phyloP scores from a whole-genome alignment of 2,888 invertebrate genomes.

The Heliothis peltigera region DNA sequence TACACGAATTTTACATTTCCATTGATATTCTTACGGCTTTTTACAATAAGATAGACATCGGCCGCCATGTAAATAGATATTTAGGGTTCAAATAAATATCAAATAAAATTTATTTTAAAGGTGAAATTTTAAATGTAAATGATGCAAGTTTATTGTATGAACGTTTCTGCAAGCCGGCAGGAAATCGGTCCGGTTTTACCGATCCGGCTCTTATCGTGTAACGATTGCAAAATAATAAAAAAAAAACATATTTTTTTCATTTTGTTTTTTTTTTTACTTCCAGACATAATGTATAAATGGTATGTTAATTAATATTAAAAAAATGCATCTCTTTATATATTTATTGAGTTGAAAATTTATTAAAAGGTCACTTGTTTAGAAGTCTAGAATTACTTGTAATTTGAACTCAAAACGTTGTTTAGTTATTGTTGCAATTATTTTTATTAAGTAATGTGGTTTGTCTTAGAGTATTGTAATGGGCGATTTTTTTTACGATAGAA shows the following conservation, averaged over 20 bases:
- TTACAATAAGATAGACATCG: slow-evolving; percentile 34
- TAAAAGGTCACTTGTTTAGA: slow-evolving; percentile 33
- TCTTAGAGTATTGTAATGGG: slow-evolving; percentile 23
- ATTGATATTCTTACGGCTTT: slow-evolving; percentile 11
- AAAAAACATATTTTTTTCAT: slow-evolving; percentile 4
- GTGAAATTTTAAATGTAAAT: slow-evolving; percentile 56
- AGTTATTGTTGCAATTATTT: neutral
- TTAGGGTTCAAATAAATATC: slow-evolving; percentile 37
- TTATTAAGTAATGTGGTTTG: neutral
- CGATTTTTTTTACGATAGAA: slow-evolving; percentile 14
- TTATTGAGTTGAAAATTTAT: slow-evolving; percentile 23
- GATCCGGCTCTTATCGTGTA: slow-evolving; percentile 62
- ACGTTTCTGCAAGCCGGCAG: slow-evolving; percentile 54
- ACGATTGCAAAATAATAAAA: slow-evolving; percentile 57
- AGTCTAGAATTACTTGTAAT: slow-evolving; percentile 10
- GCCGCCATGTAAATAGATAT: slow-evolving; percentile 23
- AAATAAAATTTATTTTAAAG: slow-evolving; percentile 39
- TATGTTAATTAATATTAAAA: slow-evolving; percentile 31
- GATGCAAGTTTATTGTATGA: slow-evolving; percentile 61
- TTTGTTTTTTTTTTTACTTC: neutral
- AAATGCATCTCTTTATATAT: slow-evolving; percentile 11
- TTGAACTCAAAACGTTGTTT: slow-evolving; percentile 2
- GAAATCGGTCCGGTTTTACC: slow-evolving; percentile 77
- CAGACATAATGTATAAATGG: slow-evolving; percentile 18
- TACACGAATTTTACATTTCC: slow-evolving; percentile 8